phyloP scores from a whole-genome alignment of 2,113 vertebrate species.

The Bubo blakistoni region DNA sequence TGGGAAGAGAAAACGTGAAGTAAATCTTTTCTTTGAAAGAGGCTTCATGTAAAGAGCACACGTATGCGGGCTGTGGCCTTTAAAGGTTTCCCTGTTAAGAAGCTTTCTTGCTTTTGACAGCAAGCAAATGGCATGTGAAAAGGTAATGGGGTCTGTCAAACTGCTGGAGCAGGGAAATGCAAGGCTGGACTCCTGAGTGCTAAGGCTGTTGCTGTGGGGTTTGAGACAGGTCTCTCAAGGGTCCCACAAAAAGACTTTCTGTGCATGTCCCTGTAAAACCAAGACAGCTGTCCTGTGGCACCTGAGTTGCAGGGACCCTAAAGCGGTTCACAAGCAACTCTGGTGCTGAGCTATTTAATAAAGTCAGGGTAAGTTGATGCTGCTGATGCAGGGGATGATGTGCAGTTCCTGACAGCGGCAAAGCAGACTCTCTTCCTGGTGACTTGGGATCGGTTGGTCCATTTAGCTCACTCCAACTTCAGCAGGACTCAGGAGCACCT shows the following conservation, averaged over 20 bases:
- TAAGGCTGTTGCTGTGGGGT: not conserved
- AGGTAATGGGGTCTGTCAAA: not conserved
- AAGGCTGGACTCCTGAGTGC: not conserved
- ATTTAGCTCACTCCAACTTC: not conserved
- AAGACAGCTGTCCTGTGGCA: not conserved
- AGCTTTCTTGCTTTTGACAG: not conserved
- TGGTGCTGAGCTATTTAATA: fast-evolving
- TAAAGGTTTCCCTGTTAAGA: not conserved
- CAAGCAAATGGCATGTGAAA: not conserved
- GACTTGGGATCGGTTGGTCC: not conserved
- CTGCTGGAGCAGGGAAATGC: not conserved
- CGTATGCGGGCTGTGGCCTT: not conserved
- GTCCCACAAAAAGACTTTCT: not conserved
- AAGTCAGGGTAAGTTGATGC: fast-evolving
- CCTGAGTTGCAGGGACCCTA: not conserved
- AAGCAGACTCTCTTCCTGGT: not conserved
- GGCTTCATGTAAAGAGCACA: not conserved
- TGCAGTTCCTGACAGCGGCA: not conserved
- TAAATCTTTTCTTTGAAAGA: not conserved
- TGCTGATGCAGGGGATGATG: not conserved
- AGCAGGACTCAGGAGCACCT: not conserved
- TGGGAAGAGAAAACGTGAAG: not conserved
- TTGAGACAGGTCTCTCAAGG: not conserved
- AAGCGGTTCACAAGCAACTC: not conserved
- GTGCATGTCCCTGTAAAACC: too few species aligned